Base-by-base conservation (phyloP, 2,113 vertebrate species). In the Dipodomys stephensi region DNA sequence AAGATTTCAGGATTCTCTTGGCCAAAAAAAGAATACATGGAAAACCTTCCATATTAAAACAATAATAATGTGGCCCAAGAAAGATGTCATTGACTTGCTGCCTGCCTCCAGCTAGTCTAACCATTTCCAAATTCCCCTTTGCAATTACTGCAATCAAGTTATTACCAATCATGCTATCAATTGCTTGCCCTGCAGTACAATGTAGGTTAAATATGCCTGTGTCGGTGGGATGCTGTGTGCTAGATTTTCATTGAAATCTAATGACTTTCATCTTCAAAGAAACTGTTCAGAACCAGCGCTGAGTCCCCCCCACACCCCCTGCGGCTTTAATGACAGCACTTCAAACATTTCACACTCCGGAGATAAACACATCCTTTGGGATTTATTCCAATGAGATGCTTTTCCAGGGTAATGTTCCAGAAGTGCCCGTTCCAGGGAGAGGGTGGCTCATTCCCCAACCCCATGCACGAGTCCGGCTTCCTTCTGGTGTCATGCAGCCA, bases 81-180 rank as follows among this genome's bases (percentile, higher is more conserved):
- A 98, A 96, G 97, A 98, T 94, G 95, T 72, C 92, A 98, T 89
- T 81, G 96, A 92, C 90, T 97, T 98, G 96, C 97, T 98, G 98
- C 98, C 98, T 98, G 97, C 92, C 60, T 98, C 99, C 99, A 98
- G 98, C 98, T 98, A 98, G 98, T 98, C 96, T 99, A 98, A 98
- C 99, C 98, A 97, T 98, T 98, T 98, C 90, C 92, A 93, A 97
- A 97, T 91, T 97, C 96, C 90, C 99, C 98, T 99, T 97, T 97
- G 97, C 98, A 98, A 98, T 99, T 98, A 98, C 98, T 98, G 98
- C 98, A 98, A 98, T 98, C 98, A 98, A 98, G 97, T 97, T 98
- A 96, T 98, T 98, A 99, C 99, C 99, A 99, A 99, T 99, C 99
- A 98, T 98, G 96, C 98, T 98, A 98, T 99, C 98, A 99, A 98